phyloP scores from a whole-genome alignment of 92 coral and sea anemone species.

The Actinernus sp. region DNA sequence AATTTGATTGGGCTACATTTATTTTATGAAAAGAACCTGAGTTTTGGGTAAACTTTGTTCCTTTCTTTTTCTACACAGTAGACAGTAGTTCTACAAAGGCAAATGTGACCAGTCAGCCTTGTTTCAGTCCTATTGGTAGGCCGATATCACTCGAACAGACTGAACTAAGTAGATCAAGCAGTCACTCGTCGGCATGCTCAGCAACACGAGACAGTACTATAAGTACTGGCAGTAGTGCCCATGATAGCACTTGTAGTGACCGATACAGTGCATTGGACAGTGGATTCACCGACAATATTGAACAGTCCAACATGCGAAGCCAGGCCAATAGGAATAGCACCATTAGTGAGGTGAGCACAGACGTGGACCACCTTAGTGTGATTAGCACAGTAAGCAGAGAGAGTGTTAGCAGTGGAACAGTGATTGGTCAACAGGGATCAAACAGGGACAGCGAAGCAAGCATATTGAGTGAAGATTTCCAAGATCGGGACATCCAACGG shows the following conservation, averaged over 20 bases:
- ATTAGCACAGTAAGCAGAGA: slow-evolving; percentile 24
- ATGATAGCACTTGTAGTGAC: slow-evolving; percentile 72
- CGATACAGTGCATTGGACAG: slow-evolving; percentile 47
- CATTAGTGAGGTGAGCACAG: not conserved
- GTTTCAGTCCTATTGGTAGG: not conserved
- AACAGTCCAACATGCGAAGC: slow-evolving; percentile 16
- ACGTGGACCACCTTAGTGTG: slow-evolving; percentile 12
- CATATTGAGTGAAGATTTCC: slow-evolving; percentile 62
- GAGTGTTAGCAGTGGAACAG: slow-evolving; percentile 76
- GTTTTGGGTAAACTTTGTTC: too few species aligned
- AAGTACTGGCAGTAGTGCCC: slow-evolving; percentile 79
- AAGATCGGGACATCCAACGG: slow-evolving; percentile 29
- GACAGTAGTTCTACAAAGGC: too few species aligned
- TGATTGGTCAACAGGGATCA: slow-evolving; percentile 39
- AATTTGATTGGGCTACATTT: not conserved
- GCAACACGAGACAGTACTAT: slow-evolving; percentile 76
- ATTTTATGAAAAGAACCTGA: too few species aligned
- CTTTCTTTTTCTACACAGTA: too few species aligned
- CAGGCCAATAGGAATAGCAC: not conserved
- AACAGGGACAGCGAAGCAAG: slow-evolving; percentile 75
- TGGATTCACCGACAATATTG: slow-evolving; percentile 40
- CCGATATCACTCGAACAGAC: not conserved
- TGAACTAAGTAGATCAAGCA: not conserved
- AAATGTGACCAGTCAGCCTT: too few species aligned
- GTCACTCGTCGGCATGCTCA: slow-evolving; percentile 9